Evolutionary conservation across 2,888 invertebrate species (phyloP).

Genomic region (Apocheima hispidaria): DNA sequence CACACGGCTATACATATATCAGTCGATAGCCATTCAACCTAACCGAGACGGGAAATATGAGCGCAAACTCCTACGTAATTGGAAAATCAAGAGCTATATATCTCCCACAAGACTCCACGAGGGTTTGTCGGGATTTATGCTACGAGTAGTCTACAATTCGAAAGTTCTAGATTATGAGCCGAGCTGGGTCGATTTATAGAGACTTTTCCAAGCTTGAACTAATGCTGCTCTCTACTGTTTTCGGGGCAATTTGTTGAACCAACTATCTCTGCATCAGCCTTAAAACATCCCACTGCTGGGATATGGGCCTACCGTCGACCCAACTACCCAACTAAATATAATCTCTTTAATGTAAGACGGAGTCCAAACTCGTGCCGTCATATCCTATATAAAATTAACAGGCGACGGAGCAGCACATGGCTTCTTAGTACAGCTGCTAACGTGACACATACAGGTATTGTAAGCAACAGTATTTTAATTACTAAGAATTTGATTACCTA

Average conservation of each 20-base stretch:
- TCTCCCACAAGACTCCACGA: slow-evolving; percentile 57
- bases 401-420: too few species aligned
- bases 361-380: too few species aligned
- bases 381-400: too few species aligned
- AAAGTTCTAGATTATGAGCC: slow-evolving; percentile 50
- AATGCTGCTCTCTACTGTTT: slow-evolving; percentile 8
- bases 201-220: slow-evolving; percentile 23
- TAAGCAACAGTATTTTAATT: too few species aligned
- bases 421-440: too few species aligned
- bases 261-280: too few species aligned
- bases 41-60: slow-evolving; percentile 70
- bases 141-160: slow-evolving; percentile 54
- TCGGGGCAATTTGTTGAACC: slow-evolving; percentile 2
- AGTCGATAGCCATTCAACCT: slow-evolving; percentile 45
- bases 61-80: slow-evolving; percentile 72
- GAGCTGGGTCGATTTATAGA: slow-evolving; percentile 42
- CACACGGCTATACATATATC: slow-evolving; percentile 7
- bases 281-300: too few species aligned
- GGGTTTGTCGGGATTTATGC: slow-evolving; percentile 56
- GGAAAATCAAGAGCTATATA: slow-evolving; percentile 77
- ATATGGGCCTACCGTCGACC: too few species aligned
- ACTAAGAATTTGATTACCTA: too few species aligned
- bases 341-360: too few species aligned
- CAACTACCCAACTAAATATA: too few species aligned
- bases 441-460: too few species aligned